phyloP scores from a whole-genome alignment of 2,797 vertebrate species.

The Hozukius guyotensis region DNA sequence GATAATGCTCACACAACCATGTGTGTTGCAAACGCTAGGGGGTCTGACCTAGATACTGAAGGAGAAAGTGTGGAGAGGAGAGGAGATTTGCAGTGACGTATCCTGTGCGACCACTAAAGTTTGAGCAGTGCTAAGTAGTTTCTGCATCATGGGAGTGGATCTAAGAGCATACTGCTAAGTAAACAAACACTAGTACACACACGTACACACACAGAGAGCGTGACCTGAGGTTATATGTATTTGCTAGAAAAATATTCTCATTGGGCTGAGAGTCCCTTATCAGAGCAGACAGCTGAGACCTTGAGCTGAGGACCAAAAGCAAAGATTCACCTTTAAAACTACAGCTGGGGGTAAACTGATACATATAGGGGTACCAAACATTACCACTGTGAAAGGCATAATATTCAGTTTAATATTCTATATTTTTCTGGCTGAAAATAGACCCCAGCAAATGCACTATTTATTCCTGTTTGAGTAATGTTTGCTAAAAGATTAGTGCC shows the following conservation, averaged over 20 bases:
- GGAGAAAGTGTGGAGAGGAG: conserved; percentile 20
- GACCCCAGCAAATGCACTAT: background rate
- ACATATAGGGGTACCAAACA: background rate
- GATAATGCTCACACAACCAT: conserved; percentile 56
- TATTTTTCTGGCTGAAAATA: background rate
- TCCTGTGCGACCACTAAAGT: conserved; percentile 37
- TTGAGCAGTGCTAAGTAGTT: conserved; percentile 23
- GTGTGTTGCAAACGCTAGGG: conserved; percentile 50
- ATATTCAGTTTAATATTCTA: background rate
- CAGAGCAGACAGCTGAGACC: conserved; percentile 28
- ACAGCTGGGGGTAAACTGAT: background rate
- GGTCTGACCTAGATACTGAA: conserved; percentile 71
- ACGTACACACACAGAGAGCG: background rate
- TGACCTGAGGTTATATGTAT: conserved; percentile 18
- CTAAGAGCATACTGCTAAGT: conserved; percentile 27
- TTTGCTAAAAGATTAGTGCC: background rate
- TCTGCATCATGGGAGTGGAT: conserved; percentile 18
- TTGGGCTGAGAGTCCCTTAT: conserved; percentile 16
- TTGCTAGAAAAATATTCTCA: conserved; percentile 30
- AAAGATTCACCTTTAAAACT: background rate
- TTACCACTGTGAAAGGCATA: background rate
- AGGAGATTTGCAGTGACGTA: conserved; percentile 13
- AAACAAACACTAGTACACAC: background rate
- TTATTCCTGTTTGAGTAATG: background rate
- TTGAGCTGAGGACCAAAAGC: conserved; percentile 25